A percentile compares a stretch with the other conserved stretches of the same genome.
Evolutionary conservation across 2,888 invertebrate genomes (phyloP).

Genomic region (Lissocephala sabroskyi): DNA sequence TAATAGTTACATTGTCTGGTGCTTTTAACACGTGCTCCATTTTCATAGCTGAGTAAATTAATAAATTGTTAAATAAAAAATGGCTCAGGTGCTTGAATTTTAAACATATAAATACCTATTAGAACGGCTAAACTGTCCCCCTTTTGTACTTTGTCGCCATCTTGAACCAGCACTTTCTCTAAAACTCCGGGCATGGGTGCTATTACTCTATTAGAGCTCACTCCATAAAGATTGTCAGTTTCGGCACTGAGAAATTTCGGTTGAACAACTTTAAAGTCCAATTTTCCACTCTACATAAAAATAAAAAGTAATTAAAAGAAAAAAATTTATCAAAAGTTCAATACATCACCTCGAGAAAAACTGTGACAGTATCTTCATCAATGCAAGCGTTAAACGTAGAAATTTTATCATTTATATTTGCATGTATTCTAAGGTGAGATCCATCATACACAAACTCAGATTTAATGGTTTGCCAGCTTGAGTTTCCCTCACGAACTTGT

Average conservation of each 20-base stretch:
- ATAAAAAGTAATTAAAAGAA: not conserved
- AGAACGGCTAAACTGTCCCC: slow-evolving; percentile 94
- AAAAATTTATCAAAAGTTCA: not conserved
- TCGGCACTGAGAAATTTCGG: slow-evolving; percentile 75
- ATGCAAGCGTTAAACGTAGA: slow-evolving; percentile 76
- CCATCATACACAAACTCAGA: slow-evolving; percentile 71
- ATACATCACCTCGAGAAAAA: slow-evolving; percentile 78
- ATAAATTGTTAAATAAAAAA: not conserved
- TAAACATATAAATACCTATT: slow-evolving; percentile 73
- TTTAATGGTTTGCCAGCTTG: slow-evolving; percentile 75
- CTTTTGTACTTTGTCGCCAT: slow-evolving; percentile 85
- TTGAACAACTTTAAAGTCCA: slow-evolving; percentile 77
- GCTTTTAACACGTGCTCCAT: slow-evolving; percentile 98
- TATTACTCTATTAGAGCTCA: slow-evolving; percentile 77
- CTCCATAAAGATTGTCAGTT: slow-evolving; percentile 61
- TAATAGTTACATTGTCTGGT: slow-evolving; percentile 83
- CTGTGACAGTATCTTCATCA: slow-evolving; percentile 75
- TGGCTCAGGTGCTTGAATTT: not conserved
- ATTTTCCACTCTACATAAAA: slow-evolving; percentile 77
- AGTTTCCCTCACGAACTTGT: slow-evolving; percentile 74
- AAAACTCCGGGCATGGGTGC: slow-evolving; percentile 98
- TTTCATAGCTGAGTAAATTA: slow-evolving; percentile 87
- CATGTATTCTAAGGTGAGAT: slow-evolving; percentile 72
- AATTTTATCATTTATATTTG: slow-evolving; percentile 75
- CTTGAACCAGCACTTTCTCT: slow-evolving; percentile 88